phyloP scores from a whole-genome alignment of 2,888 invertebrate species.

The Gymnosoma rotundatum region DNA sequence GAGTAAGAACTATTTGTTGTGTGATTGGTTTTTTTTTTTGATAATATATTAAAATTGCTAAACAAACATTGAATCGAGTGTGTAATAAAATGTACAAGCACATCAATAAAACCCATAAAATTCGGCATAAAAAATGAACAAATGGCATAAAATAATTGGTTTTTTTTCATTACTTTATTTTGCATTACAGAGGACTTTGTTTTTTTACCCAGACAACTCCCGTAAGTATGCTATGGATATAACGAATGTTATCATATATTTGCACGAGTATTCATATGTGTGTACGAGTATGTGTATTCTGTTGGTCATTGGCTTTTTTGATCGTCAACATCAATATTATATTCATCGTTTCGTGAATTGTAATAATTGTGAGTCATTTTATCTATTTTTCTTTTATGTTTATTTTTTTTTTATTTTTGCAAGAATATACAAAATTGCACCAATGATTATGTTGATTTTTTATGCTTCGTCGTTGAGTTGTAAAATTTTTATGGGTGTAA shows the following conservation, averaged over 20 bases:
- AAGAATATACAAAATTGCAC: slow-evolving; percentile 55
- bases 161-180: slow-evolving; percentile 41
- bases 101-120: slow-evolving; percentile 75
- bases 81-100: slow-evolving; percentile 77
- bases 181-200: slow-evolving; percentile 57
- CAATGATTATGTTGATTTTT: slow-evolving; percentile 61
- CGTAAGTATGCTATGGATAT: slow-evolving; percentile 40
- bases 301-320: slow-evolving; percentile 37
- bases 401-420: not conserved
- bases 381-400: slow-evolving; percentile 31
- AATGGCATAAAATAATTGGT: slow-evolving; percentile 47
- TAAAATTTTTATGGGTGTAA: slow-evolving; percentile 61
- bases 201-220: slow-evolving; percentile 22
- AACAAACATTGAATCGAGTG: slow-evolving; percentile 73
- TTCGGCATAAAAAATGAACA: slow-evolving; percentile 72
- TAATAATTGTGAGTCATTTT: slow-evolving; percentile 54
- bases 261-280: not conserved
- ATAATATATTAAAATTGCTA: slow-evolving; percentile 79
- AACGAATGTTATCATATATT: not conserved
- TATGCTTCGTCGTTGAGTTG: slow-evolving; percentile 35
- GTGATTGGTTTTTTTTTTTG: not conserved
- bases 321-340: slow-evolving; percentile 49
- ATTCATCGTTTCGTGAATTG: slow-evolving; percentile 61
- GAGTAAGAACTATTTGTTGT: not conserved
- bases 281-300: not conserved